These are phyloP conservation scores for Eudasyphora cyanicolor DNA, from an alignment of 2,888 invertebrate genomes.

Conservation along the genomic window DNA sequence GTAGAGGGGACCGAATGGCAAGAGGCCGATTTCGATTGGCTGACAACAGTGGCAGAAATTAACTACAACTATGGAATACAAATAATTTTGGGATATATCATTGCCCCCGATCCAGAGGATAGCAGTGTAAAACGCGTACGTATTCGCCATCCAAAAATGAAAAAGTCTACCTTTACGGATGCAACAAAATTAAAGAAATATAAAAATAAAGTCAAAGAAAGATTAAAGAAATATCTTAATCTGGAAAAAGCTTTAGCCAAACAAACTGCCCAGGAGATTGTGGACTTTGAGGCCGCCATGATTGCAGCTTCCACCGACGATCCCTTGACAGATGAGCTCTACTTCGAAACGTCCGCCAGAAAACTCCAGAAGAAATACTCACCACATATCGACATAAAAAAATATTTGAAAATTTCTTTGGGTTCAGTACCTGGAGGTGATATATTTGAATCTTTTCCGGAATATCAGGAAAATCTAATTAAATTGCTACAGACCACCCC, in stretches of 20 bases:
- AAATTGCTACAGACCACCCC: neutral
- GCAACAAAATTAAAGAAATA: neutral
- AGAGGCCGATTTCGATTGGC: constrained; percentile 73
- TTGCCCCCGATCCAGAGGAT: constrained; percentile 65
- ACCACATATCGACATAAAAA: constrained; percentile 68
- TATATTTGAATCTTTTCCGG: constrained; percentile 50
- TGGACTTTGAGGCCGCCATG: constrained; percentile 64
- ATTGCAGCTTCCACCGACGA: constrained; percentile 42
- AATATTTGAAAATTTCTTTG: constrained; percentile 70
- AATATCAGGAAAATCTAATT: neutral
- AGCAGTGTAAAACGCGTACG: constrained; percentile 62
- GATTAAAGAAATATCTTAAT: constrained; percentile 62
- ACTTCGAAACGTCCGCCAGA: constrained; percentile 67
- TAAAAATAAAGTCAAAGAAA: constrained; percentile 34
- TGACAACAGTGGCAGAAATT: constrained; percentile 49
- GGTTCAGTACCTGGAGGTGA: constrained; percentile 68
- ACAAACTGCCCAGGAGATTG: constrained; percentile 67
- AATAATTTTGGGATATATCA: constrained; percentile 62
- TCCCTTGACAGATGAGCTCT: constrained; percentile 68
- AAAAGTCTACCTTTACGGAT: too few species aligned
- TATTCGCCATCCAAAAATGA: too few species aligned
- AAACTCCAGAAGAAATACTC: constrained; percentile 58
- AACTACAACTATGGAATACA: neutral
- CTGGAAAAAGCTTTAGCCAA: constrained; percentile 62
- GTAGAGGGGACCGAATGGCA: constrained; percentile 70